These are phyloP conservation scores for Theretra japonica DNA, from an alignment of 2,888 invertebrate species.

Conservation along the genomic window DNA sequence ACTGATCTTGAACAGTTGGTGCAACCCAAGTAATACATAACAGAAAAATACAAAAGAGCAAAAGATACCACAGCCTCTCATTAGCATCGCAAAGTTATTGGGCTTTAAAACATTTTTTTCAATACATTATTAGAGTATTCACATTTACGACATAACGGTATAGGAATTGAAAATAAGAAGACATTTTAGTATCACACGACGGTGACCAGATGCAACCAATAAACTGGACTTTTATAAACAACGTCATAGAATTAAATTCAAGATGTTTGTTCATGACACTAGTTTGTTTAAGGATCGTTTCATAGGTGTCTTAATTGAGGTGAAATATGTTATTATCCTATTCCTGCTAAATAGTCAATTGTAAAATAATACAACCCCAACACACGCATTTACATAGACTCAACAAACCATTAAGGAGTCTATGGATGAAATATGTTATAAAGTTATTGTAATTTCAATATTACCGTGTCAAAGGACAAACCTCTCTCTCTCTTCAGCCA, in stretches of 20 bases:
- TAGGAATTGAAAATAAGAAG: neutral
- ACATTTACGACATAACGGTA: slow-evolving; percentile 12
- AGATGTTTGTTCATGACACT: neutral
- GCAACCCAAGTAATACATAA: too few species aligned
- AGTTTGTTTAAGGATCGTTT: neutral
- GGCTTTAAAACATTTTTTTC: neutral
- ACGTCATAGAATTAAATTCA: neutral
- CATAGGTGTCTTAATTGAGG: too few species aligned
- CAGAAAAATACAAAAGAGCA: neutral
- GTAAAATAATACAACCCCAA: too few species aligned
- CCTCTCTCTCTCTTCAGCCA: too few species aligned
- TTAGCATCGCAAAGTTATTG: neutral
- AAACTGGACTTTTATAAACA: neutral
- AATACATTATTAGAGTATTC: slow-evolving; percentile 1
- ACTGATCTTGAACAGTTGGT: too few species aligned
- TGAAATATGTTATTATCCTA: too few species aligned
- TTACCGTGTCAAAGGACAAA: too few species aligned
- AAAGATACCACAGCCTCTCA: neutral
- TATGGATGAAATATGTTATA: too few species aligned
- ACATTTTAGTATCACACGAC: slow-evolving; percentile 10
- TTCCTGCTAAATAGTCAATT: too few species aligned
- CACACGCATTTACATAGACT: too few species aligned
- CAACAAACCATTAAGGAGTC: too few species aligned
- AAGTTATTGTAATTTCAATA: too few species aligned
- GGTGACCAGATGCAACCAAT: neutral